Evolutionary conservation across 2,113 vertebrate genomes (phyloP), one percentile per base, ranked within the genome.

Genomic region (Turnix velox): DNA sequence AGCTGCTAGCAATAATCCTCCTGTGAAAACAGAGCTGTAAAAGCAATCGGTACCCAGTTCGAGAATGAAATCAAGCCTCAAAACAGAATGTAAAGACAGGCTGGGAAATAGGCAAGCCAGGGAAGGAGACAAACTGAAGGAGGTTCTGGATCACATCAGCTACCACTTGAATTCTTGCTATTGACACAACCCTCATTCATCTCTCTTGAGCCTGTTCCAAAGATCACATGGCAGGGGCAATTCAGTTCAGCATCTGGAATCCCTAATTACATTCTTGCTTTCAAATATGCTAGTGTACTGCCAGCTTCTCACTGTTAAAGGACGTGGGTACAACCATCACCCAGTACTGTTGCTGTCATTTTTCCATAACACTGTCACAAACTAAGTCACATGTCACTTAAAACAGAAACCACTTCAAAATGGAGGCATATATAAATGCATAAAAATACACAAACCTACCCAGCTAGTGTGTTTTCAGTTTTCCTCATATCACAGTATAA

Each of bases 241-340:
- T 94, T 79, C 67, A 95, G 91, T 95, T 92, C 94, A 94, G 81
- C 89, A 96, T 93, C 74, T 95, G 94, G 91, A 89, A 91, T 91
- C 77, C 78, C 77, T 82, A 95, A 89, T 73, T 54, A 76, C 87
- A 89, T 91, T 95, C 87, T 59, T 95, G 62, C 40, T 94, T 87
- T 91, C 71, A 94, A 92, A 92, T 83, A 91, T 46, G 62, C 30
- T 55, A 54, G 45, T 25, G 57, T 73, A 42, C 62, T 92, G 94
- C 91, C 96, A 96, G 88, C 84, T 76, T 46, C 74, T 93, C 69
- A 25, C 84, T 89, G 65, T 9, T 75, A 40, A 85, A 95, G 84
- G 88, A 84, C n/a, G 77, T 76, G 46, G 35, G 61, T 57, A 46
- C 71, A 76, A 27, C 80, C 25, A 68, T 18, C 88, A 82, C 45